Evolutionary conservation across 1,140 invertebrate genomes (phyloP).

Genomic region (Eumeta japonica): DNA sequence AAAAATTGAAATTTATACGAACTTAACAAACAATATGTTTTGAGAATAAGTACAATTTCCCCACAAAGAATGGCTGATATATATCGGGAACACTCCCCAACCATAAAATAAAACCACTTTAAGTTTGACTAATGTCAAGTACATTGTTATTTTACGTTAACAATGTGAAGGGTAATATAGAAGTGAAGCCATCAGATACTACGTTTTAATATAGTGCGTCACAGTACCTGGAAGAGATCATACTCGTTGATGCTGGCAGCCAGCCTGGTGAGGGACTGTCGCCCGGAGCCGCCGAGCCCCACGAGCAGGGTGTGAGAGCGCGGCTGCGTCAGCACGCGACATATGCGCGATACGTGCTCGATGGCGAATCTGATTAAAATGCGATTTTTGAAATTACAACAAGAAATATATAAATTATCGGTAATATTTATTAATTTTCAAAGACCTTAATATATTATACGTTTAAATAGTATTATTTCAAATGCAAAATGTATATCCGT

Average conservation of each 20-base stretch:
- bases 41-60: too few species aligned
- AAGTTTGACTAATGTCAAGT: too few species aligned
- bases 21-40: too few species aligned
- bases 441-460: not conserved
- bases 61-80: too few species aligned
- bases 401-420: slow-evolving; percentile 13
- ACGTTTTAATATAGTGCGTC: not conserved
- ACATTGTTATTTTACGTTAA: too few species aligned
- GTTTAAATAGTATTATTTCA: too few species aligned
- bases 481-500: too few species aligned
- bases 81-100: too few species aligned
- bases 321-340: slow-evolving; percentile 88
- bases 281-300: slow-evolving; percentile 89
- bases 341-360: slow-evolving; percentile 90
- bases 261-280: slow-evolving; percentile 85
- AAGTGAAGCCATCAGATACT: not conserved
- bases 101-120: too few species aligned
- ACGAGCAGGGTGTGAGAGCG: slow-evolving; percentile 81
- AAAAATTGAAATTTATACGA: too few species aligned
- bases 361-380: slow-evolving; percentile 89
- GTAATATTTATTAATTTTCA: slow-evolving; percentile 11
- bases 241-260: slow-evolving; percentile 93
- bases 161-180: too few species aligned
- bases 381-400: too few species aligned
- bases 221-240: slow-evolving; percentile 70